Evolutionary conservation across 2,888 invertebrate species (phyloP).

Genomic region (Heliconius ismenius): DNA sequence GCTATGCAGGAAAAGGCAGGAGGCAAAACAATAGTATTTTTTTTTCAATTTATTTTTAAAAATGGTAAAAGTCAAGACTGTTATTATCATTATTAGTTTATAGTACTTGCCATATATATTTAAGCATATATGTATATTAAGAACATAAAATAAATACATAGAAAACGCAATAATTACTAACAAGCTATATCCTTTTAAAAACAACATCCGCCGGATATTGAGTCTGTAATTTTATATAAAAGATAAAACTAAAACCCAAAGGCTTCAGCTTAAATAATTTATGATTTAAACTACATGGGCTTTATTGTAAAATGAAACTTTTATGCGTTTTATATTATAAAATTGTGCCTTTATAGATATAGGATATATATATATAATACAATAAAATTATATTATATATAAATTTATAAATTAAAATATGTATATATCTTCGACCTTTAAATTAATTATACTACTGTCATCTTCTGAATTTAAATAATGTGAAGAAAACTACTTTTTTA

Average conservation of each 20-base stretch:
- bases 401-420: no score
- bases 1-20: no score
- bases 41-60: no score
- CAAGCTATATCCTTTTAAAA: conserved; percentile 1
- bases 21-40: no score
- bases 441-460: no score
- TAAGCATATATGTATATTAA: neutral
- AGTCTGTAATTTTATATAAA: conserved; percentile 7
- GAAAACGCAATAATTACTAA: conserved; percentile 6
- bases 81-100: no score
- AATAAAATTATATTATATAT: no score
- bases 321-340: neutral
- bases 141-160: neutral
- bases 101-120: neutral
- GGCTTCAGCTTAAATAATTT: conserved; percentile 9
- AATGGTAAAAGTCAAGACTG: no score
- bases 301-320: conserved; percentile 6
- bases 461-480: no score
- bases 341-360: neutral
- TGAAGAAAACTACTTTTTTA: no score
- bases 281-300: neutral
- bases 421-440: no score
- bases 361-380: no score
- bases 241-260: conserved; percentile 1
- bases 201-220: conserved; percentile 11